Conservation (phyloP, 2,113 vertebrate species). For the Dasyurus viverrinus region DNA sequence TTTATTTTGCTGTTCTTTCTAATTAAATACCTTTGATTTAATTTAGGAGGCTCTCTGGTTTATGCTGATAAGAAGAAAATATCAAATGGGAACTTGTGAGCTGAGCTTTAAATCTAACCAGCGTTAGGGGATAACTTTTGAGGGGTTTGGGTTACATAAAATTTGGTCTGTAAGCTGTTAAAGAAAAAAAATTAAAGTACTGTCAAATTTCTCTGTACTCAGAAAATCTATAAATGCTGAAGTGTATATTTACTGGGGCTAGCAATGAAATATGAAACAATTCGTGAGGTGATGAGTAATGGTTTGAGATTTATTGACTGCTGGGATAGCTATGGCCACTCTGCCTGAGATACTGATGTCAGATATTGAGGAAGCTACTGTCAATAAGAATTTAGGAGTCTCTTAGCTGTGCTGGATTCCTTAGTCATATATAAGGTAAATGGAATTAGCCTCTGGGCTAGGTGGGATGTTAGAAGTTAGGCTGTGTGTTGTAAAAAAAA, state of each 20-base stretch:
- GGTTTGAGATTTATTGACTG: neutral
- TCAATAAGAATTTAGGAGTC: neutral
- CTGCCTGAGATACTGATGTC: neutral
- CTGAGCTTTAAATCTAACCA: neutral
- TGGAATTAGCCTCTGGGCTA: neutral
- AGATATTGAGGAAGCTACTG: neutral
- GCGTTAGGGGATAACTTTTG: neutral
- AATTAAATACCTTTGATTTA: neutral
- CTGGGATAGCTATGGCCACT: neutral
- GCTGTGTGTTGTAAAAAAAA: neutral
- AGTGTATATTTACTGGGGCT: neutral
- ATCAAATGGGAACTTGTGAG: neutral
- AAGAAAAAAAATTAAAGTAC: neutral
- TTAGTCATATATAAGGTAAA: neutral
- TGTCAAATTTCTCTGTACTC: neutral
- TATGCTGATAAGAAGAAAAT: neutral
- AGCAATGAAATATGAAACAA: neutral
- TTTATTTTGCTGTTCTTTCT: neutral
- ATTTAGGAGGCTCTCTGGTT: neutral
- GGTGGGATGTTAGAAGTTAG: neutral
- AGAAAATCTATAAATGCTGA: neutral
- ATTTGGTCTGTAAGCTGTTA: neutral
- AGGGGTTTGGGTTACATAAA: neutral
- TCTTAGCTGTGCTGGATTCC: neutral
- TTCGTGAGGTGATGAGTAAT: neutral